These are phyloP conservation scores for Emmelina monodactyla DNA, from an alignment of 2,888 invertebrate species.

Conservation along the genomic window DNA sequence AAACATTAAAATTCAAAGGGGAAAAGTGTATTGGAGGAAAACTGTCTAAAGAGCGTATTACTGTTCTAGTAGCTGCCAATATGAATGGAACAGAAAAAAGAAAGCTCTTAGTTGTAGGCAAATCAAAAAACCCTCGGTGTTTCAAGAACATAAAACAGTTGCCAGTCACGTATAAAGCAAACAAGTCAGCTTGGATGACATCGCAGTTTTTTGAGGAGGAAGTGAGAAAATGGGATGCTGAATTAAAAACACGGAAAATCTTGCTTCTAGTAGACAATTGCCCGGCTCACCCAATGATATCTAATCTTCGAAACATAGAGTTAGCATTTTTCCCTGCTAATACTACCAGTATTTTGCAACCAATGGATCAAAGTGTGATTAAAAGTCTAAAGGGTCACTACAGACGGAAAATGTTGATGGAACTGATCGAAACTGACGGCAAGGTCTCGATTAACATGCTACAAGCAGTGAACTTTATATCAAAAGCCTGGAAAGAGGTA, in stretches of 20 bases:
- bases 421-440: no score
- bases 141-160: constrained; percentile 24
- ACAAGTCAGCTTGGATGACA: constrained; percentile 24
- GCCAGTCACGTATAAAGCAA: constrained; percentile 20
- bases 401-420: constrained; percentile 5
- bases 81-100: constrained; percentile 26
- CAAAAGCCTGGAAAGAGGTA: no score
- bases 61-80: constrained; percentile 24
- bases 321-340: constrained; percentile 11
- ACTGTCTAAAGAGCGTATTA: constrained; percentile 22
- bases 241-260: constrained; percentile 17
- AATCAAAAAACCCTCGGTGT: constrained; percentile 23
- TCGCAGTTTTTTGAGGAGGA: constrained; percentile 20
- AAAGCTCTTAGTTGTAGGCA: constrained; percentile 24
- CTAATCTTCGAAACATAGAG: constrained; percentile 1
- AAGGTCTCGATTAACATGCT: no score
- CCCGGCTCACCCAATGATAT: constrained; percentile 16
- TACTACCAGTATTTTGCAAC: constrained; percentile 5
- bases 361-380: constrained; percentile 19
- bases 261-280: constrained; percentile 21
- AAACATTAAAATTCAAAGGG: constrained; percentile 22
- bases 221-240: constrained; percentile 15
- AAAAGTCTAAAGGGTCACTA: constrained; percentile 9
- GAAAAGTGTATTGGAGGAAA: constrained; percentile 24
- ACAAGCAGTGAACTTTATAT: no score